Evolutionary conservation across 2,797 vertebrate species (phyloP).

Genomic region (Sparus aurata): DNA sequence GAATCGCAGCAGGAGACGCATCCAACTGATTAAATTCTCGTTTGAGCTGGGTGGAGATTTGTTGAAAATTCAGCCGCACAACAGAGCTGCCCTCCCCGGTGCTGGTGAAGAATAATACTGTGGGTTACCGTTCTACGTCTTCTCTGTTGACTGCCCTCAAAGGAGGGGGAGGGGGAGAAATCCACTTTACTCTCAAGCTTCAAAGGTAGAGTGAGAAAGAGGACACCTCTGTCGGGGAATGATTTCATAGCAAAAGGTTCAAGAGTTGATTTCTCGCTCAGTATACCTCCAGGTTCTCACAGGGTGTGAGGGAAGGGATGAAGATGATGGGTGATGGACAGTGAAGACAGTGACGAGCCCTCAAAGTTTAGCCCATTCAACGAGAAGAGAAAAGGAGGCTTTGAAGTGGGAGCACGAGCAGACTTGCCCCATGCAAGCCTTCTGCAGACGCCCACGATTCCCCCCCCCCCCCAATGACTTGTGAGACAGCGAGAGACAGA

Average conservation of each 20-base stretch:
- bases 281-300: not conserved
- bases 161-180: constrained; percentile 24
- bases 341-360: constrained; percentile 19
- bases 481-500: not conserved
- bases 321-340: constrained; percentile 2
- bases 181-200: constrained; percentile 30
- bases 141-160: not conserved
- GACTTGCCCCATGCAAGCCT: constrained; percentile 12
- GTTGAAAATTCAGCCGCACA: constrained; percentile 12
- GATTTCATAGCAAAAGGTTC: constrained; percentile 24
- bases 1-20: not conserved
- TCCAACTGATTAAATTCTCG: constrained; percentile 8
- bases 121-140: constrained; percentile 6
- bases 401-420: constrained; percentile 41
- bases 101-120: constrained; percentile 3
- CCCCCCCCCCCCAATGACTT: constrained; percentile 35
- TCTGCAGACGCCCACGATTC: constrained; percentile 28
- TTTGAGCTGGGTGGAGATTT: not conserved
- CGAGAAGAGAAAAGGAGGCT: constrained; percentile 11
- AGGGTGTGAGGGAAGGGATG: constrained; percentile 18
- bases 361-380: constrained; percentile 40
- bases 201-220: constrained; percentile 27
- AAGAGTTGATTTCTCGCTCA: constrained; percentile 9
- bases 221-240: constrained; percentile 1
- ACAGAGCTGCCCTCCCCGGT: not conserved